Conservation (phyloP, 2,888 invertebrate genomes). For the Elysia crispata region DNA sequence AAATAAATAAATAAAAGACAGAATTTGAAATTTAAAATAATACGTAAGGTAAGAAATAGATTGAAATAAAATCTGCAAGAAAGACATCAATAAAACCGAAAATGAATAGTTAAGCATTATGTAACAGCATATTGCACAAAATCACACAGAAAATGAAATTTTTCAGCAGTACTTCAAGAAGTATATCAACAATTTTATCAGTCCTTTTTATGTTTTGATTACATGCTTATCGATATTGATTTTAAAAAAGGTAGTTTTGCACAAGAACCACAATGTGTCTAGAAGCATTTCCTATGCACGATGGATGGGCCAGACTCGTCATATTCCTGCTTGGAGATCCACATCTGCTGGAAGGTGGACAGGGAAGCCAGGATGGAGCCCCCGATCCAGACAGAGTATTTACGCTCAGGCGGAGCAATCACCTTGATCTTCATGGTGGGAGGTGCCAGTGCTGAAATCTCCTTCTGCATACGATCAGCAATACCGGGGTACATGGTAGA, state of each 20-base stretch:
- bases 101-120: too few relatives aligned
- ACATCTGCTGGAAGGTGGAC: slow-evolving; percentile 66
- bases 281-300: slow-evolving; percentile 98
- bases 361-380: slow-evolving; percentile 95
- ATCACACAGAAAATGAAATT: too few relatives aligned
- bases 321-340: slow-evolving; percentile 30
- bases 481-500: slow-evolving; percentile 89
- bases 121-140: too few relatives aligned
- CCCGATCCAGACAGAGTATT: slow-evolving; percentile 96
- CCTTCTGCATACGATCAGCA: slow-evolving; percentile 9
- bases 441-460: not conserved
- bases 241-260: not conserved
- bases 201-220: too few relatives aligned
- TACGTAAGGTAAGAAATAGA: too few relatives aligned
- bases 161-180: too few relatives aligned
- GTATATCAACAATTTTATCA: too few relatives aligned
- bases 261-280: not conserved
- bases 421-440: slow-evolving; percentile 82
- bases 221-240: not conserved
- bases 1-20: too few relatives aligned
- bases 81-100: too few relatives aligned
- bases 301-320: slow-evolving; percentile 86
- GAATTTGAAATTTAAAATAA: too few relatives aligned
- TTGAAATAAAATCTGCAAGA: too few relatives aligned
- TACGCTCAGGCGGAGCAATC: slow-evolving; percentile 87